Base-by-base conservation (phyloP, 2,113 vertebrate genomes). In the Psilopsiagon aurifrons region DNA sequence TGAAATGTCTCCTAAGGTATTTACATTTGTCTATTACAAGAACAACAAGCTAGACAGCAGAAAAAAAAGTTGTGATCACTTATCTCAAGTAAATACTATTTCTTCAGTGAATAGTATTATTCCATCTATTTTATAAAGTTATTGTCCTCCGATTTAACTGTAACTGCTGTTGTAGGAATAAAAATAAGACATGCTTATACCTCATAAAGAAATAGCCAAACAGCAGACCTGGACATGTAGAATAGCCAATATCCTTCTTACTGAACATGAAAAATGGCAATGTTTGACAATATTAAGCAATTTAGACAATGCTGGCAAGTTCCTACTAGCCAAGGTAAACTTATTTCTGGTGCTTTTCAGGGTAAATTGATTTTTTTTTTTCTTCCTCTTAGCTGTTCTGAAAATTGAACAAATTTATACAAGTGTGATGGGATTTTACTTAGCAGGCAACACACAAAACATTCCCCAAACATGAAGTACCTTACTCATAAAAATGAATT, bases 361-460 rank as follows among this genome's bases (percentile, higher is more conserved):
- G 29, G 74, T 92, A 97, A 98, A 98, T 97, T 98, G 97, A 98
- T 98, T 98, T 97, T 96, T 95, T 95, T 95, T 70, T 43, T 69
- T 6, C 10, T 43, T 78, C 49, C 78, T 97, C 96, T 98, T 97
- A 97, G 97, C 90, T 85, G 46, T 95, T 95, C 92, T 97, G 88
- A 95, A 98, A 98, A 98, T 98, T 98, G 97, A 97, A 97, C 95
- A 96, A 98, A 98, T 92, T 88, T 97, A 97, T 95, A 97, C 91
- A 98, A 97, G 76, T 89, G 93, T 95, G 97, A 97, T 97, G 97
- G 94, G 95, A 97, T 98, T 98, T 97, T 97, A 97, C 90, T 97
- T 97, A 97, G 91, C 64, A 96, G 78, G 97, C 95, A 97, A 97
- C 89, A 87, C 82, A 96, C 90, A 95, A 98, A 98, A 97, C 79